Conservation (phyloP, 1,140 invertebrate species). For the Dendrolimus kikuchii region DNA sequence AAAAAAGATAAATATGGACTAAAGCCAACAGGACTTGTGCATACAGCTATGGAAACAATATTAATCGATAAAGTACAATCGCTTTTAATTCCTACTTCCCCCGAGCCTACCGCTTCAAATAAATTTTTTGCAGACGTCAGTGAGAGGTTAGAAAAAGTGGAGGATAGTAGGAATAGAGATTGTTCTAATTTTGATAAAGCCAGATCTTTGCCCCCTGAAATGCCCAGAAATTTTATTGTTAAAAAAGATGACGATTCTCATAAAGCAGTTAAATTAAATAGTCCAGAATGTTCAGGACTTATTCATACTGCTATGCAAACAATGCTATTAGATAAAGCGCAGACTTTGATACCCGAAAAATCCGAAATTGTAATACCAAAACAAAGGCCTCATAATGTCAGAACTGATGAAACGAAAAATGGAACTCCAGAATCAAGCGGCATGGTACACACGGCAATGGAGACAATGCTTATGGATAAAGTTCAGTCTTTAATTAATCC, state of each 20-base stretch:
- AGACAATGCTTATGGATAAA: conserved; percentile 23
- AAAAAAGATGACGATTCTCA: too few species aligned
- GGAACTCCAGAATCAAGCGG: conserved; percentile 9
- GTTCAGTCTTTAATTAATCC: conserved; percentile 15
- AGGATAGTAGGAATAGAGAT: conserved; percentile 29
- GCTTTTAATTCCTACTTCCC: conserved; percentile 49
- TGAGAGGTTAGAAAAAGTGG: conserved; percentile 50
- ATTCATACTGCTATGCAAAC: conserved; percentile 21
- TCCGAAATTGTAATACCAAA: conserved; percentile 2
- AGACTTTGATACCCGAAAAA: conserved; percentile 15
- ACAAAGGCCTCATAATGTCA: neutral
- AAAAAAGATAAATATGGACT: conserved; percentile 29
- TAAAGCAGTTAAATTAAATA: too few species aligned
- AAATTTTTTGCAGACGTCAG: conserved; percentile 57
- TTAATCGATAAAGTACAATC: conserved; percentile 65
- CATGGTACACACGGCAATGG: conserved; percentile 20
- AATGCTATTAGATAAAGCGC: conserved; percentile 20
- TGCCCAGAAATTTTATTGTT: neutral
- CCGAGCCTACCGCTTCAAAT: conserved; percentile 24
- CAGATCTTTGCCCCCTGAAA: neutral
- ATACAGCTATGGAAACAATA: conserved; percentile 70
- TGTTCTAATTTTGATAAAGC: conserved; percentile 1
- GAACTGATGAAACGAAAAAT: conserved; percentile 9
- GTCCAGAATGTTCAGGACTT: conserved; percentile 13
- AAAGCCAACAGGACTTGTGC: conserved; percentile 51